These are phyloP conservation scores for Crotalus viridis DNA, from an alignment of 2,113 vertebrate genomes.

Conservation along the genomic window DNA sequence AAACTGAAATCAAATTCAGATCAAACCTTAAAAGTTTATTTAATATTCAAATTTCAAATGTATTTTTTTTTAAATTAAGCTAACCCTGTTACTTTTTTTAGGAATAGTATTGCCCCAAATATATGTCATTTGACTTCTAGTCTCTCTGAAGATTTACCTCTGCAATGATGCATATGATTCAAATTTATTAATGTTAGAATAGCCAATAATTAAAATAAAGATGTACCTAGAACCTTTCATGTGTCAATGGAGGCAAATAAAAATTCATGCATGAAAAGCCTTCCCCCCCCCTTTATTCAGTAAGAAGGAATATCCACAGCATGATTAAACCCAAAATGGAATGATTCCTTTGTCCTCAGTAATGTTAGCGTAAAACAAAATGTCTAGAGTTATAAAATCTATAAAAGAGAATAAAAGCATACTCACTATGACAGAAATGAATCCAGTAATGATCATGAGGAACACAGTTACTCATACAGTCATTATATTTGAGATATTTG, in stretches of 20 bases:
- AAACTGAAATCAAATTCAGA: neutral
- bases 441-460: neutral
- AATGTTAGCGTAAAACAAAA: neutral
- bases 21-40: neutral
- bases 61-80: neutral
- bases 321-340: neutral
- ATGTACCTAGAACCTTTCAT: neutral
- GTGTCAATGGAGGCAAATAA: neutral
- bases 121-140: neutral
- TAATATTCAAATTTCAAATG: neutral
- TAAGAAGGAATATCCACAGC: neutral
- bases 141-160: neutral
- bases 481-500: neutral
- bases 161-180: neutral
- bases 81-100: neutral
- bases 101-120: neutral
- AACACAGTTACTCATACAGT: neutral
- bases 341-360: neutral
- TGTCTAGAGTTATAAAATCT: neutral
- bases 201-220: neutral
- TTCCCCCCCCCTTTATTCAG: neutral
- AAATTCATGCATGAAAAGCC: neutral
- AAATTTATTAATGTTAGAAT: neutral
- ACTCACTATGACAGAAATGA: neutral
- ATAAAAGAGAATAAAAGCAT: neutral